Percentiles rank a stretch among this genome's conserved stretches.
phyloP scores from a whole-genome alignment of 2,797 vertebrate species.

The Urophycis tenuis region DNA sequence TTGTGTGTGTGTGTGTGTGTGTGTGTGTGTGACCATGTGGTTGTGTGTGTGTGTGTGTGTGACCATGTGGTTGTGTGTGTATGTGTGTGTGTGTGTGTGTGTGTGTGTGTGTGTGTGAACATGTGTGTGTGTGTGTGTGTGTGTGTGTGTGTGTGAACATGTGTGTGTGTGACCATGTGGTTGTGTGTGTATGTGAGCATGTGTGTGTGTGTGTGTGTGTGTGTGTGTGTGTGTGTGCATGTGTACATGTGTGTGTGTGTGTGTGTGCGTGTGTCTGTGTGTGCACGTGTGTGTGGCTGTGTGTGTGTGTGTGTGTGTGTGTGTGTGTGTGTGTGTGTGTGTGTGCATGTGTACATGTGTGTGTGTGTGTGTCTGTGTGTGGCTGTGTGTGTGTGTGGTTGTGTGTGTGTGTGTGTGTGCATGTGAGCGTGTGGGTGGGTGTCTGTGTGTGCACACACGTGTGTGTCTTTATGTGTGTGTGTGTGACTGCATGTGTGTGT shows the following conservation, averaged over 20 bases:
- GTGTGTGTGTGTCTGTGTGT: slow-evolving; percentile 18
- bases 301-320: slow-evolving; percentile 9
- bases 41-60: not conserved
- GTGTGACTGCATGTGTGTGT: slow-evolving; percentile 9
- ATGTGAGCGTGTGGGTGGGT: slow-evolving; percentile 4
- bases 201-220: no score
- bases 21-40: not conserved
- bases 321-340: slow-evolving; percentile 11
- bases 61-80: no score
- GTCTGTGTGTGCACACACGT: slow-evolving; percentile 6
- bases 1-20: not conserved
- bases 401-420: slow-evolving; percentile 7
- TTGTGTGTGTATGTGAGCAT: no score
- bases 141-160: slow-evolving; percentile 1
- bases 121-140: slow-evolving; percentile 1
- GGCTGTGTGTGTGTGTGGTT: slow-evolving; percentile 5
- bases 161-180: not conserved
- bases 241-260: no score
- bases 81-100: no score
- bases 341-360: slow-evolving; percentile 10
- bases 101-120: not conserved
- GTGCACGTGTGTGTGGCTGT: slow-evolving; percentile 4
- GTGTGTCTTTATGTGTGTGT: slow-evolving; percentile 17
- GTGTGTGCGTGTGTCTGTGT: no score
- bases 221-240: no score